Base-by-base conservation (phyloP, 2,797 vertebrate genomes). In the Xenentodon cancila region DNA sequence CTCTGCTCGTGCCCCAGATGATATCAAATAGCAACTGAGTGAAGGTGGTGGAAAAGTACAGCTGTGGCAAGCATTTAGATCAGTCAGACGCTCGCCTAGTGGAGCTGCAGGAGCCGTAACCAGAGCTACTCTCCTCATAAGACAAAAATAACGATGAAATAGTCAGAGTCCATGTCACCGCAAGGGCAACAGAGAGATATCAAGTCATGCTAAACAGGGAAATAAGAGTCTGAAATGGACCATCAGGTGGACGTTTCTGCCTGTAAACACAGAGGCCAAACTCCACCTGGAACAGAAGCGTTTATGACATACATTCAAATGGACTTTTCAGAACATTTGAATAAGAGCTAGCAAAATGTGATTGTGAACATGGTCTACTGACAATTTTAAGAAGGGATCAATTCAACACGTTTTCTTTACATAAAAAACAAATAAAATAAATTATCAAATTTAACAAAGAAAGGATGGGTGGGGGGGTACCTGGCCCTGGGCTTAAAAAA, bases 91-190 rank as follows among this genome's bases (percentile, higher is more conserved):
- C 66, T 77, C 22, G 0, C 72, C 67, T 61, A 43, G 63, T 37
- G 32, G 59, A 73, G 68, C 48, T 18, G 27, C 42, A 51, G 47
- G 13, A 56, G 71, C 60, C 63, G 91, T 90, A 93, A 93, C 90
- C 80, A 91, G 88, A 93, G 91, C 84, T 82, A 65, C 64, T 54
- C 73, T 64, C 70, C 60, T 78, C 60, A 4, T 32, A 68, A 60
- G 91, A 86, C 93, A 93, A 91, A 93, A 93, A 93, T 93, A 94
- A 91, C 88, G 20, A 71, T 52, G 54, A 77, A 81, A 85, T 49
- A 59, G 59, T 59, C 61, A 44, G 50, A 75, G 65, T 68, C 47
- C 45, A 82, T 56, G 72, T 84, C 78, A 66, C 68, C 20, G 7
- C 63, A 40, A 13, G 37, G 37, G 37, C 13, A 13, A 40, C 37